phyloP scores from a whole-genome alignment of 2,888 invertebrate species.

The Cylloceria caligata region DNA sequence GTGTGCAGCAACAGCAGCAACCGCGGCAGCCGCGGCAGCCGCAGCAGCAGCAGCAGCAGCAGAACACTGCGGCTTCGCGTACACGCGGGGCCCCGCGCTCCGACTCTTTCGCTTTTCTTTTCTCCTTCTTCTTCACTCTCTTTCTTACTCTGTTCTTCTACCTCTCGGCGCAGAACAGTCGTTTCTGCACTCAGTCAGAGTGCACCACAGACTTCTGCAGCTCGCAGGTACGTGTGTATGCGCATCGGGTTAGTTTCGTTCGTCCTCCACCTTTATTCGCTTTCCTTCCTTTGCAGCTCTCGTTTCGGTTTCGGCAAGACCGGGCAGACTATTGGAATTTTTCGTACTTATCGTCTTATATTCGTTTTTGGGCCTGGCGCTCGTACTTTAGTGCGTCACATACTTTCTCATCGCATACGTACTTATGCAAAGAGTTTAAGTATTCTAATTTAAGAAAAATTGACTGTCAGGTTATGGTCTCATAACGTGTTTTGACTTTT shows the following conservation, averaged over 20 bases:
- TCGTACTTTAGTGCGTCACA: neutral
- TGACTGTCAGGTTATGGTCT: no score
- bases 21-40: slow-evolving; percentile 41
- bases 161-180: slow-evolving; percentile 52
- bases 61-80: slow-evolving; percentile 51
- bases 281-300: slow-evolving; percentile 49
- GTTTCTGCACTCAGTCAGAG: slow-evolving; percentile 59
- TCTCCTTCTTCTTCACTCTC: slow-evolving; percentile 61
- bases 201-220: slow-evolving; percentile 40
- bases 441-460: no score
- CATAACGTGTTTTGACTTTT: no score
- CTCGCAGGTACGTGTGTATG: slow-evolving; percentile 26
- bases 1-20: slow-evolving; percentile 62
- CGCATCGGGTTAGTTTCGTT: slow-evolving; percentile 62
- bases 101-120: slow-evolving; percentile 60
- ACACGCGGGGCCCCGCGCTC: slow-evolving; percentile 41
- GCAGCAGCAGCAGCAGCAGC: slow-evolving; percentile 44
- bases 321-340: slow-evolving; percentile 35
- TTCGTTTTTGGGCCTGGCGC: neutral
- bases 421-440: no score
- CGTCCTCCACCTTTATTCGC: slow-evolving; percentile 21
- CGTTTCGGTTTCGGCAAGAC: slow-evolving; percentile 56
- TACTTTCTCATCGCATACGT: no score
- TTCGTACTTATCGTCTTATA: neutral
- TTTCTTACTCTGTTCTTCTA: slow-evolving; percentile 55